Percentiles rank a stretch among this genome's conserved stretches.
Evolutionary conservation across 2,113 vertebrate genomes (phyloP).

Genomic region (Oryzias javanicus): DNA sequence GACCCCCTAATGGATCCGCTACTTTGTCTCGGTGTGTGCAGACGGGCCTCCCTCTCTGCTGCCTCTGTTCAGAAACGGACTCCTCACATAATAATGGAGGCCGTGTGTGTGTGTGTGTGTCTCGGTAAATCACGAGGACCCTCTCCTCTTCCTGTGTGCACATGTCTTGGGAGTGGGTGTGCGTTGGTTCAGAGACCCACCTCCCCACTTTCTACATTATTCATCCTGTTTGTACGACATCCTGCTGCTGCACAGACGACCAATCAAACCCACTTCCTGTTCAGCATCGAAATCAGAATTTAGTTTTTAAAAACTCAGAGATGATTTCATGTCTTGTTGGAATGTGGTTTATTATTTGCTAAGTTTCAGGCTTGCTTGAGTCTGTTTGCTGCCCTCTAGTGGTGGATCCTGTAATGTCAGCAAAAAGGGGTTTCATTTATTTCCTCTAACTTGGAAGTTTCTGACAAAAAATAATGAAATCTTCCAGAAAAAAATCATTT

Average conservation of each 20-base stretch:
- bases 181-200: constrained; percentile 44
- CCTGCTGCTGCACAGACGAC: constrained; percentile 4
- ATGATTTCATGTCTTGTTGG: too few species aligned
- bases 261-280: neutral
- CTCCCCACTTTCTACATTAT: constrained; percentile 57
- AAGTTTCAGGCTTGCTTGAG: neutral
- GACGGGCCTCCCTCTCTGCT: constrained; percentile 26
- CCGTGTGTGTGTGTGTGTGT: constrained; percentile 15
- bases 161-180: constrained; percentile 54
- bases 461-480: too few species aligned
- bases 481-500: too few species aligned
- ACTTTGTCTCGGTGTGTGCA: constrained; percentile 14
- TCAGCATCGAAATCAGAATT: neutral
- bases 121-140: constrained; percentile 13
- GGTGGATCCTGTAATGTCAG: constrained; percentile 30
- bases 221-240: constrained; percentile 51
- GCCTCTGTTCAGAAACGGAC: constrained; percentile 31
- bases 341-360: too few species aligned
- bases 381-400: constrained; percentile 65
- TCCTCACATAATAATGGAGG: constrained; percentile 20
- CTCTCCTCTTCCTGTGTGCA: constrained; percentile 30
- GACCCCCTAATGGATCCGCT: constrained; percentile 54
- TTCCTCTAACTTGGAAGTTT: too few species aligned
- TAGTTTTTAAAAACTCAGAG: neutral
- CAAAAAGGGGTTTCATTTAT: neutral